These are phyloP conservation scores for rat (Rattus norvegicus) DNA, from an alignment of 2,113 vertebrate species.

Conservation along the genomic window GRCr8 NC_086032.1:86706501-86707000, in stretches of 20 bases:
- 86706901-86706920: not conserved
- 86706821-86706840: not conserved
- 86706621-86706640: not conserved
- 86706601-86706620: not conserved
- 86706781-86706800: conserved; percentile 2
- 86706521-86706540: not conserved
- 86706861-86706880: not conserved
- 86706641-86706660: not conserved
- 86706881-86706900: not conserved
- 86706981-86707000: not conserved
- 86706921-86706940: no score
- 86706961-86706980: not conserved
- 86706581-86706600: not conserved
- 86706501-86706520: no score
- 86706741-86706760: not conserved
- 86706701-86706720: not conserved
- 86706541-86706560: not conserved
- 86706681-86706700: not conserved
- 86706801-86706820: not conserved
- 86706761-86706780: not conserved
- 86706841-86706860: not conserved
- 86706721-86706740: not conserved
- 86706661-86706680: not conserved
- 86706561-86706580: not conserved
- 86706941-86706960: not conserved